phyloP scores from a whole-genome alignment of 2,113 vertebrate genomes.

The Cololabis saira region DNA sequence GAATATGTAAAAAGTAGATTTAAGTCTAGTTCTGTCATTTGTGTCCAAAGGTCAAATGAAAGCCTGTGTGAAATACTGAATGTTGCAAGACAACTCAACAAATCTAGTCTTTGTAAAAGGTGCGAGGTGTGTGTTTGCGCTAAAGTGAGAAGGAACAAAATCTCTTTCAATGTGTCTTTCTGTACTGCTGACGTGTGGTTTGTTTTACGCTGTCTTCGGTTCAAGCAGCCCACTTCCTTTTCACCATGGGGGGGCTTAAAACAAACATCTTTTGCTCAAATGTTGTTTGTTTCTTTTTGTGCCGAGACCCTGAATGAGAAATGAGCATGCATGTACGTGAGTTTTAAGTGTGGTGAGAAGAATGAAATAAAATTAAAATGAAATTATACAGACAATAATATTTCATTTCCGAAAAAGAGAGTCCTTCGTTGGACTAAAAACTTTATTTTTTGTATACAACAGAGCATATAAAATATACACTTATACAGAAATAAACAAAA shows the following conservation, averaged over 20 bases:
- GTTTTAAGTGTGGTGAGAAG: constrained; percentile 19
- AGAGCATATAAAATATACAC: neutral
- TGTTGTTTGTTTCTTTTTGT: constrained; percentile 15
- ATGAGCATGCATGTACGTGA: constrained; percentile 29
- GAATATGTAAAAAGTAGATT: constrained; percentile 6
- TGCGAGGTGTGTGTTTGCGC: constrained; percentile 10
- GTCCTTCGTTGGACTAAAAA: no score
- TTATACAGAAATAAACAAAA: neutral
- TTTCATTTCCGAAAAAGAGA: neutral
- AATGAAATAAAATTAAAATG: neutral
- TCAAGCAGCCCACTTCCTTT: constrained; percentile 63
- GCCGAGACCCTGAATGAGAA: constrained; percentile 38
- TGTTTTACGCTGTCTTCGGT: constrained; percentile 26
- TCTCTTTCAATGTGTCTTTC: constrained; percentile 2
- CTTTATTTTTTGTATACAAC: constrained; percentile 5
- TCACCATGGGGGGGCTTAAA: constrained; percentile 23
- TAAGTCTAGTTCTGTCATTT: constrained; percentile 7
- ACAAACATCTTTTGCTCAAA: constrained; percentile 31
- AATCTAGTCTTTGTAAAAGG: constrained; percentile 11
- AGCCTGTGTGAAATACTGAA: neutral
- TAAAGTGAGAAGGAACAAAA: constrained; percentile 9
- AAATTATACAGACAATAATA: constrained; percentile 37
- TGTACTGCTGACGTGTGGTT: constrained; percentile 15
- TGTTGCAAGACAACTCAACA: neutral
- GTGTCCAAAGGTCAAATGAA: neutral